These are phyloP conservation scores for Eunapius fragilis DNA, from an alignment of 37 sponge, comb jelly and placozoan species.

Conservation along the genomic window DNA sequence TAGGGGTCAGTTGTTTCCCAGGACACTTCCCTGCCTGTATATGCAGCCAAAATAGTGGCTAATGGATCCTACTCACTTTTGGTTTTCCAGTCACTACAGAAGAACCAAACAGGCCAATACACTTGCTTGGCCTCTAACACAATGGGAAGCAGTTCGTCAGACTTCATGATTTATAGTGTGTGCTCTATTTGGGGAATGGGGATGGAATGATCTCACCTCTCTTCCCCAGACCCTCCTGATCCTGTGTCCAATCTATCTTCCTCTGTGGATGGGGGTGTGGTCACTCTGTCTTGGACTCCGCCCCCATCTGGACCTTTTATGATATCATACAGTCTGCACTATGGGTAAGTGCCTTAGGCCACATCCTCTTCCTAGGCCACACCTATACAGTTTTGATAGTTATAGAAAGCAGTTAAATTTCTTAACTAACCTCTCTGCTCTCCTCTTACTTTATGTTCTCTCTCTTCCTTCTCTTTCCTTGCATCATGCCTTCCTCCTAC, in stretches of 20 bases:
- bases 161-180: conserved; percentile 23
- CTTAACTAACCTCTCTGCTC: too few relatives aligned
- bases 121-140: conserved; percentile 61
- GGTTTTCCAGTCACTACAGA: background rate
- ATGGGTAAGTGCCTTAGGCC: background rate
- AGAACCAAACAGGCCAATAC: conserved; percentile 67
- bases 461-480: too few relatives aligned
- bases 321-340: background rate
- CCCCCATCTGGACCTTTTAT: background rate
- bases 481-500: too few relatives aligned
- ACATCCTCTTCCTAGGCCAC: background rate
- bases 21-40: background rate
- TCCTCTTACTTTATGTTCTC: too few relatives aligned
- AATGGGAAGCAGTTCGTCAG: conserved; percentile 74
- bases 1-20: background rate
- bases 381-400: background rate
- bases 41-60: background rate
- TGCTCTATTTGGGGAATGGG: background rate
- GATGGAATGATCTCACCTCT: background rate
- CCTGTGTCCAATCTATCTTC: background rate
- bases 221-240: background rate
- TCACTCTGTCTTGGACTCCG: background rate
- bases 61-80: background rate
- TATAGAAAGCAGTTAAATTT: too few relatives aligned
- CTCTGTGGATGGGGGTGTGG: background rate